Percentiles rank a stretch among this genome's conserved stretches.
Conservation (phyloP, 1,140 invertebrate species). For the Trichonephila clavipes region DNA sequence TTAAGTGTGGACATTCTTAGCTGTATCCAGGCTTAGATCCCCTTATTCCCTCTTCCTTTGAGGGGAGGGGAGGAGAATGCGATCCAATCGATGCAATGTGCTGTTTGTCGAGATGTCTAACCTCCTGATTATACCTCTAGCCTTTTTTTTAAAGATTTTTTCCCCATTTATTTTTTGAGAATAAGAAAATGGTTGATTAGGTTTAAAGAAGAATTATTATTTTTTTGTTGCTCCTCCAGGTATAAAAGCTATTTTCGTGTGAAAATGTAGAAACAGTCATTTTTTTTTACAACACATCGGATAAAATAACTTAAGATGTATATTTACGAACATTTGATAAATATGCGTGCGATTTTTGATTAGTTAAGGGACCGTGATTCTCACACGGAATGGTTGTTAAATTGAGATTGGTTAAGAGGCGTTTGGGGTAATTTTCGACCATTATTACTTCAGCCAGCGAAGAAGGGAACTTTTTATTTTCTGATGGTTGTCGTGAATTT, state of each 20-base stretch:
- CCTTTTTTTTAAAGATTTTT: background rate
- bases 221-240: background rate
- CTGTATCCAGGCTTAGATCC: background rate
- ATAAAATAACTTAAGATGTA: background rate
- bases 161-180: background rate
- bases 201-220: background rate
- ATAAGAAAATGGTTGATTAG: background rate
- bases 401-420: too few relatives aligned
- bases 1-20: conserved; percentile 21
- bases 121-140: background rate
- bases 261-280: background rate
- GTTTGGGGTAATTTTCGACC: too few relatives aligned
- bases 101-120: conserved; percentile 26
- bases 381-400: too few relatives aligned
- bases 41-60: background rate
- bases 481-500: too few relatives aligned
- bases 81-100: conserved; percentile 9
- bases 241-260: too few relatives aligned
- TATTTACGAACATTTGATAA: background rate
- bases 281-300: background rate
- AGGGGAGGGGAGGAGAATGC: background rate
- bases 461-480: too few relatives aligned
- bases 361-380: background rate
- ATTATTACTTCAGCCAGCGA: too few relatives aligned
- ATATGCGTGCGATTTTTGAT: background rate